Base-by-base conservation (phyloP, 2,888 invertebrate species). In the Erebia ligea region DNA sequence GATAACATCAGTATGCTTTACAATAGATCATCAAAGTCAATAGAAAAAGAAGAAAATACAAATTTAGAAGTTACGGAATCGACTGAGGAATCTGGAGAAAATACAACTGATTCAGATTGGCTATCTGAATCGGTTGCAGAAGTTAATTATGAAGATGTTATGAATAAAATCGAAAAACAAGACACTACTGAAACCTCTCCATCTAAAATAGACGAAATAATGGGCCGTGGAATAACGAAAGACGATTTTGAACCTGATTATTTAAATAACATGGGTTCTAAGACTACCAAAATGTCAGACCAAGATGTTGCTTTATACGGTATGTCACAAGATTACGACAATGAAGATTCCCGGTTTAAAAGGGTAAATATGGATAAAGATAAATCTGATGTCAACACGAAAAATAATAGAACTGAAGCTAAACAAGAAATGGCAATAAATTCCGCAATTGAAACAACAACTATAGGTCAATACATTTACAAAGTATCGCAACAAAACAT, bases 171-270 rank as follows among this genome's bases (percentile, higher is more conserved):
- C 76, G 80, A 81, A 73, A 84, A 83, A 71, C 79, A 77, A 42
- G 83, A 82, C 76, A 86, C 87, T 62, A 90, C 90, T 19, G 87
- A 88, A 78, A 56, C 79, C 10, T 69, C 78, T 34, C 61, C 78
- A n/a, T 79, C 72, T 25, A 88, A 86, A 83, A 73, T 85, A 68
- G 89, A 90, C 42, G 86, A 87, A 73, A 81, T 89, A 65, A 83
- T 90, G 66, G 84, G 79, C 50, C 80, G 76, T 40, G 86, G 83
- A 3, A 69, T 79, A 48, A 76, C 78, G 4, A 91, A 89, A 78
- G 87, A 89, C 67, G 91, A 92, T 78, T 88, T 89, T 75, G 92
- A 91, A 75, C 90, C 92, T 0, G 92, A 92, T 80, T 92, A 93
- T 75, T 81, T 92, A 70, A 89, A 76, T 76, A 87, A 85, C 70